Evolutionary conservation across 1,140 invertebrate species (phyloP), one percentile per base, ranked within the genome.

Genomic region (Papilio polytes): DNA sequence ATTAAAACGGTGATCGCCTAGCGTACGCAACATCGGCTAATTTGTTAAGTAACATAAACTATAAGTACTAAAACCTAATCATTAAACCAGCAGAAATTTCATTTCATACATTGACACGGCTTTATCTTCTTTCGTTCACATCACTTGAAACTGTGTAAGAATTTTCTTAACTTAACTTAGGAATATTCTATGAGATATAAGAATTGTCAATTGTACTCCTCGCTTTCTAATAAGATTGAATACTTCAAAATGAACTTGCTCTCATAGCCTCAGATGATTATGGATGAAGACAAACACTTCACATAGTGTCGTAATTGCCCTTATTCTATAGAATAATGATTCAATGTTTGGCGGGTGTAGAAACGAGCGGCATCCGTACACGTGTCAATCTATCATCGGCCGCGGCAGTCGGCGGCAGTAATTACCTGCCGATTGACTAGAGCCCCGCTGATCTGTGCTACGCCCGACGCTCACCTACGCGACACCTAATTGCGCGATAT

Each of bases 371-470:
- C 80, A 81, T 83, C 85, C 84, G 85, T 80, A 82, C 84, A 78
- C 83, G 87, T 90, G 90, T 93, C 91, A 93, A 90, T 94, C 91
- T 92, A 85, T 94, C 90, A 90, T 80, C 91, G 81, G 36, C 76
- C 77, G 82, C 82, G 84, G 82, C 86, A 88, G 84, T 82, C 85
- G 86, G 85, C 88, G 89, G 87, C 87, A 89, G 86, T 94, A 94
- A 94, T 93, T 91, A 93, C 87, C 90, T 91, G 92, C 80, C 87
- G 91, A 94, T 86, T 88, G 92, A 92, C 86, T 76, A 80, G 80
- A 82, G 85, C 81, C 83, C 83, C 80, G 84, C 83, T 81, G 82
- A 84, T 73, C 82, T 82, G 77, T 44, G 73, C 82, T 80, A 70
- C 81, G 82, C 82, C 82, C 85, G 83, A 83, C 83, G 82, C 86